phyloP scores from a whole-genome alignment of 2,113 vertebrate genomes.

The Fukomys damarensis region DNA sequence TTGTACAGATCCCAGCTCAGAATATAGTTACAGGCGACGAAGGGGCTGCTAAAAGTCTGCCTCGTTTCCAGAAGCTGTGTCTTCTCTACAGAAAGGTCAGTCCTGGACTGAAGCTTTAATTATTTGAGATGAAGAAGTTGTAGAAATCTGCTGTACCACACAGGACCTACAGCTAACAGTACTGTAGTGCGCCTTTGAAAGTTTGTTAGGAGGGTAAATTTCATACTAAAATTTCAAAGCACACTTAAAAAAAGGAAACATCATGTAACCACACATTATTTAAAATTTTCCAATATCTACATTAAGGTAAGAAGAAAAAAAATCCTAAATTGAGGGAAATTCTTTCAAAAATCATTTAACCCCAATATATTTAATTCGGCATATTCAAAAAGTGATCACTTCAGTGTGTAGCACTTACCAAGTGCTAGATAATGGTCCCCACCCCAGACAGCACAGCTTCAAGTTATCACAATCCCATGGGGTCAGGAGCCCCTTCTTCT shows the following conservation, averaged over 20 bases:
- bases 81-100: background rate
- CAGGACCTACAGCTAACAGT: no score
- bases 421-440: background rate
- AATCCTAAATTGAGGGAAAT: background rate
- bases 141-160: no score
- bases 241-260: background rate
- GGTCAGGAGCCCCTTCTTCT: background rate
- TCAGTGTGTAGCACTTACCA: background rate
- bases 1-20: background rate
- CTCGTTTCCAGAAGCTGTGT: background rate
- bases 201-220: no score
- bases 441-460: rapidly evolving
- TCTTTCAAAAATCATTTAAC: background rate
- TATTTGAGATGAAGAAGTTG: no score
- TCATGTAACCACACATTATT: background rate
- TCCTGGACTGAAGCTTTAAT: background rate
- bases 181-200: no score
- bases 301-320: background rate
- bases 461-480: background rate
- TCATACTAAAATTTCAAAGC: no score
- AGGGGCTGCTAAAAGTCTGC: background rate
- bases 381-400: background rate
- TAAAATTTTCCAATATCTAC: background rate
- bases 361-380: background rate
- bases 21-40: background rate